Evolutionary conservation across 37 sponge, comb jelly and placozoan genomes (phyloP), one percentile per base, ranked within the genome.

Genomic region (Aphrocallistes beatrix): DNA sequence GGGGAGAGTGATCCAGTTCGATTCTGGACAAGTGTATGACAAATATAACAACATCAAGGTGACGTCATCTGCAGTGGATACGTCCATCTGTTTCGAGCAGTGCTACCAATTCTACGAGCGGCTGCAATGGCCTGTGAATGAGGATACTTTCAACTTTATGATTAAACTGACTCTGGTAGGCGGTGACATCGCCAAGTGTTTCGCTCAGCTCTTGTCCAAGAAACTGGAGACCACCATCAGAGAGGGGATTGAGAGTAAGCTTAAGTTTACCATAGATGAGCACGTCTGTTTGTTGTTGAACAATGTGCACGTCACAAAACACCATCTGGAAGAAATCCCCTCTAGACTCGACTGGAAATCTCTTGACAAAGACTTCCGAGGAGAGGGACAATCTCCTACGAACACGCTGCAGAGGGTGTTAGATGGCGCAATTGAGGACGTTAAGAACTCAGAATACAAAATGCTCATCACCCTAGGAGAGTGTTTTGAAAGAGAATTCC

Each of bases 41-140:
- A 60, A 19, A 13, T 30, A 60, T 13, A 60, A 30, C n/a, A 60
- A 60, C 75, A 13, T 60, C 17, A 60, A 60, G 34, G 75, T 60
- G 75, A 60, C 75, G 75, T 60, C 75, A 60, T 60, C 75, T 8
- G 75, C 75, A 32, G 75, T 60, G 3, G 75, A 60, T 30, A 60
- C 75, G 3, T 19, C 75, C 34, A 19, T 60, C 6, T 19, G 75
- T 30, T 60, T 60, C 34, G 75, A 60, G 34, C 75, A 60, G 75
- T 60, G 75, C 34, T 60, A 60, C 75, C 75, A 60, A 6, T 60
- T 60, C 75, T 60, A 60, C 34, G 75, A 60, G 75, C 25, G 75
- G 75, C 34, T 60, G 34, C 75, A 60, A 13, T 60, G 75, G 75
- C 75, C 75, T 19, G 75, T 60, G 25, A 60, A 13, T 6, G 75